Conservation (phyloP, 1,140 invertebrate species). For the Drosophila aff. region DNA sequence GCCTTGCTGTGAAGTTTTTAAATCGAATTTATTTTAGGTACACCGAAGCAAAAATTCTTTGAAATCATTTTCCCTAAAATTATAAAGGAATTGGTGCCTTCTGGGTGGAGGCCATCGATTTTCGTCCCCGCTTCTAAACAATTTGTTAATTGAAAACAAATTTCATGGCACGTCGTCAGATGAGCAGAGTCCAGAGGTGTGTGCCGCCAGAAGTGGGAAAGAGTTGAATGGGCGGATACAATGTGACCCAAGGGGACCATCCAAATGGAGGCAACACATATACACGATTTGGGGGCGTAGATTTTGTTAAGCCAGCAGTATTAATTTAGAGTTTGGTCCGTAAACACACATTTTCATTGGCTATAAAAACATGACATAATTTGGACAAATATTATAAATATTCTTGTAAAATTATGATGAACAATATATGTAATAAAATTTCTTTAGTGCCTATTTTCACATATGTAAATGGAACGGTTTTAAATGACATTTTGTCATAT, state of each 20-base stretch:
- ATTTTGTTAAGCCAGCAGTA: constrained; percentile 37
- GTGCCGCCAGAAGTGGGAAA: neutral
- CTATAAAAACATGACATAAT: constrained; percentile 14
- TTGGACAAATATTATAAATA: neutral
- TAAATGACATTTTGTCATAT: no score
- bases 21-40: neutral
- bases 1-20: neutral
- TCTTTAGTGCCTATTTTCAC: neutral
- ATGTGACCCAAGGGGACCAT: constrained; percentile 49
- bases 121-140: constrained; percentile 40
- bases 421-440: neutral
- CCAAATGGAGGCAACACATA: constrained; percentile 32
- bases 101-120: no score
- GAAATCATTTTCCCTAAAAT: neutral
- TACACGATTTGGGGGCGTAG: constrained; percentile 13
- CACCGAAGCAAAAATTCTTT: neutral
- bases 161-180: constrained; percentile 48
- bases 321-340: constrained; percentile 39
- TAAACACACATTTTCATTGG: constrained; percentile 23
- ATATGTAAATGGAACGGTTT: no score
- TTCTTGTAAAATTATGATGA: neutral
- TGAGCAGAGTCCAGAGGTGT: constrained; percentile 32
- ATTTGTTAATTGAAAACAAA: constrained; percentile 81
- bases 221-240: constrained; percentile 9
- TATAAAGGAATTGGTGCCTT: no score